Evolutionary conservation across 2,888 invertebrate species (phyloP).

Genomic region (Drosophila sordidapex): DNA sequence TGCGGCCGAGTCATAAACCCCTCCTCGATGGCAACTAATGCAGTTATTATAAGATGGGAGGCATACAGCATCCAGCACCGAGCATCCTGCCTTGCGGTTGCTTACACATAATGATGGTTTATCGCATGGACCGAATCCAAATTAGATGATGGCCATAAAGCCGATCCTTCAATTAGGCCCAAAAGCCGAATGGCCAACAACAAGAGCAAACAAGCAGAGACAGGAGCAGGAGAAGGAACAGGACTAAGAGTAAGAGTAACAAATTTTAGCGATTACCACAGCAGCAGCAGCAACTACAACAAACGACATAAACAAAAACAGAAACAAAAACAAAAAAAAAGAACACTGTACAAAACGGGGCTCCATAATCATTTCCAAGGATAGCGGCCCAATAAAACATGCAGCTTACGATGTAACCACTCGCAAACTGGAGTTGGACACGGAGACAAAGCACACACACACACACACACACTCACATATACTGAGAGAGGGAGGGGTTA

Average conservation of each 20-base stretch:
- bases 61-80: constrained; percentile 6
- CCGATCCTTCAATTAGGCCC: constrained; percentile 59
- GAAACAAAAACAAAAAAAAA: constrained; percentile 1
- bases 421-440: constrained; percentile 28
- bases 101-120: constrained; percentile 50
- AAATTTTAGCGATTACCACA: constrained; percentile 51
- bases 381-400: constrained; percentile 70
- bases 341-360: constrained; percentile 28
- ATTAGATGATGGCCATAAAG: constrained; percentile 61
- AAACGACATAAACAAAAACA: constrained; percentile 4
- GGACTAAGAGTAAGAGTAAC: constrained; percentile 16
- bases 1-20: constrained; percentile 28
- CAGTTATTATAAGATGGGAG: constrained; percentile 44
- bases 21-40: constrained; percentile 45
- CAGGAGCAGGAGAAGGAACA: neutral
- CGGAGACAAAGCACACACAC: constrained; percentile 10
- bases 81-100: constrained; percentile 11
- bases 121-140: constrained; percentile 58
- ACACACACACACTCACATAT: neutral
- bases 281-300: constrained; percentile 6
- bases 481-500: neutral
- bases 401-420: constrained; percentile 66
- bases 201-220: constrained; percentile 10
- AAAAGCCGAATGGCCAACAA: constrained; percentile 41
- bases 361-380: constrained; percentile 64